phyloP scores from a whole-genome alignment of 2,113 vertebrate species.

The Labrus mixtus region DNA sequence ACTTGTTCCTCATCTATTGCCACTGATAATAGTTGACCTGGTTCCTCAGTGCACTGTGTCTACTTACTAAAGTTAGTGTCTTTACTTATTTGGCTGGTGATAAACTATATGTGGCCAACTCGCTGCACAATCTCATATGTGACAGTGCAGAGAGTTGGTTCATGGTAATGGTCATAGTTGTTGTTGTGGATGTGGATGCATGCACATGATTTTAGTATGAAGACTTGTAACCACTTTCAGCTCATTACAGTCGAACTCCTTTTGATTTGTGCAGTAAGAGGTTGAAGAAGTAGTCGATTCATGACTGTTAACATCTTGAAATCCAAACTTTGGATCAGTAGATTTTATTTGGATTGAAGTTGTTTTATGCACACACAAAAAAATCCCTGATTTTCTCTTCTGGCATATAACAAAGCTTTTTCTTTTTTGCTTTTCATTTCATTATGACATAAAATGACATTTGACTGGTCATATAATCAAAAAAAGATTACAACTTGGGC shows the following conservation, averaged over 20 bases:
- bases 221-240: neutral
- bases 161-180: neutral
- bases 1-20: constrained; percentile 42
- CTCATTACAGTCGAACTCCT: neutral
- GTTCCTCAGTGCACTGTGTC: constrained; percentile 35
- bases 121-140: constrained; percentile 20
- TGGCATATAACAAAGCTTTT: neutral
- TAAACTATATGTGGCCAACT: constrained; percentile 20
- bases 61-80: constrained; percentile 33
- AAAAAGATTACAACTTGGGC: neutral
- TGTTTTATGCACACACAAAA: neutral
- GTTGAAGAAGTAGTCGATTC: neutral
- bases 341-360: no score
- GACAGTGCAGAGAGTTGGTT: neutral
- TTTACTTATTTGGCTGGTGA: constrained; percentile 29
- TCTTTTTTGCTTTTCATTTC: no score
- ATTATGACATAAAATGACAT: neutral
- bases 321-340: neutral
- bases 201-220: constrained; percentile 3
- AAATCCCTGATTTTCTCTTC: accelerated
- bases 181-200: neutral
- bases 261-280: neutral
- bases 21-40: constrained; percentile 59
- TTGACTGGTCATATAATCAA: neutral
- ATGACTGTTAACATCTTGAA: neutral